Conservation (phyloP, 2,888 invertebrate genomes). For the Chesias legatella region DNA sequence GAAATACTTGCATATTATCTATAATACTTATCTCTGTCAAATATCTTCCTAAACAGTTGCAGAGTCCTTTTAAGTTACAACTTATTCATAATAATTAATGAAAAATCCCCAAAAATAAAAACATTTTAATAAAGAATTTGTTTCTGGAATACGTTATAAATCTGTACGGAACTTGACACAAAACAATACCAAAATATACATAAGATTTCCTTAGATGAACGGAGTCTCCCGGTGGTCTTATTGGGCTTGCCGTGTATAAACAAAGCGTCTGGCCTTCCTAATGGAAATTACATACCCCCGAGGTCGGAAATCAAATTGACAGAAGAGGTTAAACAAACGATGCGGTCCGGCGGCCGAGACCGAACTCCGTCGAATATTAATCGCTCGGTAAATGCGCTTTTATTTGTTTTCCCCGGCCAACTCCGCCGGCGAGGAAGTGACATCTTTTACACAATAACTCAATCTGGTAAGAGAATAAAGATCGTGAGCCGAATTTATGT, state of each 20-base stretch:
- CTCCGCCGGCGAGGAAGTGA: slow-evolving; percentile 38
- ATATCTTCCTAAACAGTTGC: too few relatives aligned
- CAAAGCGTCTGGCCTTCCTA: slow-evolving; percentile 69
- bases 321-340: slow-evolving; percentile 80
- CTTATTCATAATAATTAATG: too few relatives aligned
- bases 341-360: slow-evolving; percentile 68
- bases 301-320: slow-evolving; percentile 79
- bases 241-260: slow-evolving; percentile 65
- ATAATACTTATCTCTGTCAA: too few relatives aligned
- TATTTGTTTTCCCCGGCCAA: slow-evolving; percentile 65
- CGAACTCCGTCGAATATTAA: slow-evolving; percentile 72
- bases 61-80: too few relatives aligned
- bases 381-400: slow-evolving; percentile 74
- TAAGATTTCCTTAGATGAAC: slow-evolving; percentile 48
- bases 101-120: slow-evolving; percentile 13
- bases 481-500: slow-evolving; percentile 2
- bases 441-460: slow-evolving; percentile 30
- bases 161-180: slow-evolving; percentile 23
- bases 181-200: slow-evolving; percentile 30
- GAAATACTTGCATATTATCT: too few relatives aligned
- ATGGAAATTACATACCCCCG: slow-evolving; percentile 78
- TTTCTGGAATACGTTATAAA: slow-evolving; percentile 23
- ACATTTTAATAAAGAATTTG: slow-evolving; percentile 19
- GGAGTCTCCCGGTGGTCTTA: slow-evolving; percentile 52
- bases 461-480: slow-evolving; percentile 6